Percentiles rank a stretch among this genome's conserved stretches.
Evolutionary conservation across 2,797 vertebrate genomes (phyloP).

Genomic region (Clarias laeviceps): DNA sequence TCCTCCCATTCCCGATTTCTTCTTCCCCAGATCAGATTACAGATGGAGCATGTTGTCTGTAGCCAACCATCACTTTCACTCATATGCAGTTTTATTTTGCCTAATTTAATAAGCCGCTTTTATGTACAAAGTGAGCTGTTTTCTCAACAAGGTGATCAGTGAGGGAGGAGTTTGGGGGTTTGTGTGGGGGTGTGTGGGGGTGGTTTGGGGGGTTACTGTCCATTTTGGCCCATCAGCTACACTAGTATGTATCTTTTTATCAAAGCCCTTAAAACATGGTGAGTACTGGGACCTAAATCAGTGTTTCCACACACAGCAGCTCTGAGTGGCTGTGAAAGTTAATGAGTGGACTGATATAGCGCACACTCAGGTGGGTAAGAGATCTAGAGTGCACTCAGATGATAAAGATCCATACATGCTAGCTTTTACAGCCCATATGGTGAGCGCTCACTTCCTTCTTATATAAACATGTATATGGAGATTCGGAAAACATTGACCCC

Average conservation of each 20-base stretch:
- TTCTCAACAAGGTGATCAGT: constrained; percentile 34
- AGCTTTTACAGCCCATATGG: constrained; percentile 37
- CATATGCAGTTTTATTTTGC: constrained; percentile 41
- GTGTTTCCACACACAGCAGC: constrained; percentile 40
- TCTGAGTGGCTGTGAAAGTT: constrained; percentile 23
- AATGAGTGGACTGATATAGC: constrained; percentile 28
- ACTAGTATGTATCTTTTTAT: constrained; percentile 67
- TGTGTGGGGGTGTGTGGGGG: constrained; percentile 58
- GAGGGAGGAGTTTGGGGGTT: constrained; percentile 65
- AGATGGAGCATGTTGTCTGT: constrained; percentile 72
- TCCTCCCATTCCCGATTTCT: constrained; percentile 67
- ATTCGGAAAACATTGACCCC: constrained; percentile 1
- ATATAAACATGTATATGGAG: neutral
- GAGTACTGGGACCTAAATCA: constrained; percentile 8
- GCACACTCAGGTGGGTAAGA: constrained; percentile 35
- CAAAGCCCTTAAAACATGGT: constrained; percentile 61
- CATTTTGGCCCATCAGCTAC: constrained; percentile 66
- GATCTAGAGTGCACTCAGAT: constrained; percentile 49
- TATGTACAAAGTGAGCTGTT: constrained; percentile 78
- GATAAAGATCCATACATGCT: constrained; percentile 27
- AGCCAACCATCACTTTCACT: constrained; percentile 72
- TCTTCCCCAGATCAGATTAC: constrained; percentile 76
- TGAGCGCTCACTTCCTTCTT: neutral
- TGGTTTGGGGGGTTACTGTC: too few relatives aligned
- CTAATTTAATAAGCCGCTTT: constrained; percentile 84